phyloP scores from a whole-genome alignment of 2,113 vertebrate species.

The Epinephelus fuscoguttatus region DNA sequence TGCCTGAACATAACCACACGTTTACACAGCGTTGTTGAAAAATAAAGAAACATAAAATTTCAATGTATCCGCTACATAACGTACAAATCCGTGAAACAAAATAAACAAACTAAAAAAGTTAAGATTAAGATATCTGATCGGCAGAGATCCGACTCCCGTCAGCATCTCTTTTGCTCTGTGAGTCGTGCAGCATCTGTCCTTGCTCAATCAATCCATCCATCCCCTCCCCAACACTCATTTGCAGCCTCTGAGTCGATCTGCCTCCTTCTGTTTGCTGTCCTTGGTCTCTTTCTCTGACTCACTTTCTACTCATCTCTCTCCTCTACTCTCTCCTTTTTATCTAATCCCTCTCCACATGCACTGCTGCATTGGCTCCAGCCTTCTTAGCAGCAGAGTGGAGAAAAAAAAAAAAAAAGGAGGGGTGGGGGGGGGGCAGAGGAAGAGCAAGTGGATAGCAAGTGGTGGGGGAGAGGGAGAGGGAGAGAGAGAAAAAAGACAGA shows the following conservation, averaged over 20 bases:
- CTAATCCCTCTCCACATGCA: conserved; percentile 74
- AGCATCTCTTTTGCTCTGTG: conserved; percentile 13
- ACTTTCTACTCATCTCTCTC: conserved; percentile 54
- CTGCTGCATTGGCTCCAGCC: conserved; percentile 72
- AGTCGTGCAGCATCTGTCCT: conserved; percentile 48
- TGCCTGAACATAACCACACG: too few species aligned
- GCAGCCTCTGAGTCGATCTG: conserved; percentile 61
- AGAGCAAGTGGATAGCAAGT: conserved; percentile 19
- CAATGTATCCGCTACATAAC: too few species aligned
- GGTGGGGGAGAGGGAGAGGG: conserved; percentile 16
- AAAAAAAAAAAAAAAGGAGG: background rate
- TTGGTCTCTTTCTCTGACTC: conserved; percentile 68
- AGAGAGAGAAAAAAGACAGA: background rate
- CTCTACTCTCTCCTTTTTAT: conserved; percentile 54
- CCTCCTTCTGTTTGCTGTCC: conserved; percentile 66
- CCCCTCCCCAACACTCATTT: conserved; percentile 56
- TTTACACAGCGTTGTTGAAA: too few species aligned
- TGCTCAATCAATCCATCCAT: conserved; percentile 35
- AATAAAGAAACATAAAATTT: too few species aligned
- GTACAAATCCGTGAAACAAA: background rate
- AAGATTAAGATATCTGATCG: conserved; percentile 11
- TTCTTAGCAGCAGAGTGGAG: conserved; percentile 47
- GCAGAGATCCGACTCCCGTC: conserved; percentile 8
- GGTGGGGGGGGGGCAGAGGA: conserved; percentile 8
- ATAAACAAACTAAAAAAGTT: background rate